Evolutionary conservation across 2,888 invertebrate species (phyloP), one percentile per base, ranked within the genome.

Genomic region (Drosophila colorata): DNA sequence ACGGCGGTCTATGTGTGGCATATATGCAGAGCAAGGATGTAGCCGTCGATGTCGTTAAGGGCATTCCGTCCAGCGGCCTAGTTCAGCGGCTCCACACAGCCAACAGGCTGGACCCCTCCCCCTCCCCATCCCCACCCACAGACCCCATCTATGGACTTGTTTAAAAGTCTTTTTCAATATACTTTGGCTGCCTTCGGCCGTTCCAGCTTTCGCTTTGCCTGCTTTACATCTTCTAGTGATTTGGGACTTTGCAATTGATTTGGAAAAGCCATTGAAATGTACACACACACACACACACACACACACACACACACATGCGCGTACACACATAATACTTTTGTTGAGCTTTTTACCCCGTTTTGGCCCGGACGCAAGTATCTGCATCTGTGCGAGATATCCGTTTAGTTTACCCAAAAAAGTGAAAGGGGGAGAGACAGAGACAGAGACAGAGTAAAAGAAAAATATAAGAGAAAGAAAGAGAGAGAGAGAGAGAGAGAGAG

Each of bases 191-290:
- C 76, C 68, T 47, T 64, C 63, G 72, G 63, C 56, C 20, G 66
- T 67, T 74, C 69, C 14, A 16, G 53, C 53, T 52, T 25, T 58
- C 48, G 7, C 48, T 46, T 72, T 59, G 64, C 37, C 37, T 60
- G 46, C 41, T 56, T 51, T 33, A 59, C 69, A 64, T 74, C 33
- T 66, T 58, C 48, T 48, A 48, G 64, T 73, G 73, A 74, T 77
- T 77, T 70, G 67, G 76, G 61, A 70, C 41, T 78, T 71, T 55
- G 65, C 59, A 74, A 78, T 71, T 74, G 78, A 78, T 74, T 78
- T 78, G 37, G 71, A 71, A 68, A 73, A 68, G 65, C 65, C 64
- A 71, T 66, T 60, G 53, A 63, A 70, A 70, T 70, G 58, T 66
- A 69, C 40, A 61, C 69, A 14, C 38, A 64, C 3, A 55, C 4